phyloP scores from a whole-genome alignment of 2,797 vertebrate genomes.

The Ficedula albicollis region DNA sequence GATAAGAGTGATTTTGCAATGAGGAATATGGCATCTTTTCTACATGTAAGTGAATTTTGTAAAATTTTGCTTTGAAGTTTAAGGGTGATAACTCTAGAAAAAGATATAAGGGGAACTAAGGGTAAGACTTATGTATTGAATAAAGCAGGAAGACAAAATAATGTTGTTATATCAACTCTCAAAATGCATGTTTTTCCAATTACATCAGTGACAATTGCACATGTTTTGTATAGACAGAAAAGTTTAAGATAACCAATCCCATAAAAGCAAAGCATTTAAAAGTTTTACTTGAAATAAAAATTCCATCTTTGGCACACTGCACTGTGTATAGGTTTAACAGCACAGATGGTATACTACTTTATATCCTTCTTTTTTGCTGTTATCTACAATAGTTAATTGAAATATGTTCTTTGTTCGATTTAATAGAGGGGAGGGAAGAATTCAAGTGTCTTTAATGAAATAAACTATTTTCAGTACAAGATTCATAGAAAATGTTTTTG shows the following conservation, averaged over 20 bases:
- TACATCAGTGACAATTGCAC: background rate
- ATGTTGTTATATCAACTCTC: background rate
- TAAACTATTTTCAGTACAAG: background rate
- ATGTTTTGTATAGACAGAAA: background rate
- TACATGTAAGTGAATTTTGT: background rate
- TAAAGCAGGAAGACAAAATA: background rate
- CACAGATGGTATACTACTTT: background rate
- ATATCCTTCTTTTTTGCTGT: background rate
- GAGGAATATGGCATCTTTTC: background rate
- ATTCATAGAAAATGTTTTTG: background rate
- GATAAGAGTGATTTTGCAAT: background rate
- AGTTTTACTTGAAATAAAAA: constrained; percentile 1
- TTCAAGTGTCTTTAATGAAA: background rate
- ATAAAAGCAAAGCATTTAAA: constrained; percentile 21
- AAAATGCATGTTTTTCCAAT: background rate
- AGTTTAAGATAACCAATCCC: background rate
- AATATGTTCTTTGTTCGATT: background rate
- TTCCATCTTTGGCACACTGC: background rate
- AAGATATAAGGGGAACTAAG: background rate
- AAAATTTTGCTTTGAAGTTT: background rate
- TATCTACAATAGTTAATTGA: background rate
- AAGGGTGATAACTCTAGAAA: background rate
- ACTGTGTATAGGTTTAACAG: background rate
- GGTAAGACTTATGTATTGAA: background rate
- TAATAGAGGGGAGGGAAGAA: background rate